Conservation (phyloP, 1,140 invertebrate genomes). For the Zaprionus nigranus region DNA sequence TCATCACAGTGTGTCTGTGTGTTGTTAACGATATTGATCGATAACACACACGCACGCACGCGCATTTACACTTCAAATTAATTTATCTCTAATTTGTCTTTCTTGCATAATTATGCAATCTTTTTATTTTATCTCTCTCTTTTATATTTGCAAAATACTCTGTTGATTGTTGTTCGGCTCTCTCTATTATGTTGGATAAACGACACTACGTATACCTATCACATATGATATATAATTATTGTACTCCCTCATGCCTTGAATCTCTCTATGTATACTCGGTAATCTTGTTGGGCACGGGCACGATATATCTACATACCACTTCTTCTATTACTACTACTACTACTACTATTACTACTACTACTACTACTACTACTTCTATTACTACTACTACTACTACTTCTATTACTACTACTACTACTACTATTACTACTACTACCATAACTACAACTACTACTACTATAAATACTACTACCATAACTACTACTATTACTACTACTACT, state of each 20-base stretch:
- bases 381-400: not conserved
- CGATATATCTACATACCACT: constrained; percentile 9
- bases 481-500: not conserved
- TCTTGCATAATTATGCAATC: constrained; percentile 13
- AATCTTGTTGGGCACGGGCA: constrained; percentile 22
- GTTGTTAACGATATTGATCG: constrained; percentile 17
- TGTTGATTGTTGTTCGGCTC: constrained; percentile 58
- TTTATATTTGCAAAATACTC: constrained; percentile 37
- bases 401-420: not conserved
- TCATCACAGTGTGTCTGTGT: constrained; percentile 12
- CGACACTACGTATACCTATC: not conserved
- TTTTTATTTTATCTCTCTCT: constrained; percentile 37
- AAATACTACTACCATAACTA: not conserved
- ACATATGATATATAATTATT: not conserved
- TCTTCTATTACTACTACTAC: not conserved
- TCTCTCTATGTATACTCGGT: constrained; percentile 14
- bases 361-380: constrained; percentile 11
- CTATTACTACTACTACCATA: not conserved
- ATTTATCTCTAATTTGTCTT: constrained; percentile 2
- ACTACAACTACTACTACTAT: not conserved
- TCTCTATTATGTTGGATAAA: constrained; percentile 31
- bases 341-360: not conserved
- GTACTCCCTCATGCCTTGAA: constrained; percentile 9
- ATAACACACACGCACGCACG: constrained; percentile 1
- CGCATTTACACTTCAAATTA: constrained; percentile 21